Evolutionary conservation across 1,140 invertebrate species (phyloP), one percentile per base, ranked within the genome.

Genomic region (Drosophila elegans): DNA sequence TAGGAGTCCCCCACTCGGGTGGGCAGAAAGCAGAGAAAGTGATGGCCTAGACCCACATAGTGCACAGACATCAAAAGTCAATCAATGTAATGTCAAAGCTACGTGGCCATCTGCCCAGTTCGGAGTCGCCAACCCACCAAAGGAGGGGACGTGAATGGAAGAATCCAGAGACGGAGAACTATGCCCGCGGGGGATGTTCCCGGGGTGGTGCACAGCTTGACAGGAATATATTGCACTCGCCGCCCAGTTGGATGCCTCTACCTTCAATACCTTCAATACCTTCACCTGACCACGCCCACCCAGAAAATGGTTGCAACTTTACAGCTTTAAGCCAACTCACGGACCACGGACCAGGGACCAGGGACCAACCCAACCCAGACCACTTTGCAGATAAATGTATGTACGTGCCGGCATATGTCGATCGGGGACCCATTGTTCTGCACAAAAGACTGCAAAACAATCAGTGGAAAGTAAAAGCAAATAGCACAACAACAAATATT

Each of bases 31-130:
- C 38, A 16, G 39, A 21, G 42, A 71, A 39, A 69, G 16, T 69
- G 51, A 56, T 69, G 53, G 62, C 51, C 71, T 57, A 46, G 55
- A 45, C 32, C 66, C 54, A 45, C 53, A 68, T 38, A 67, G 41
- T 41, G 56, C 12, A 52, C 41, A 44, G 61, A 68, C 73, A 76
- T 56, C 53, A 67, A 59, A 76, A 76, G 72, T 76, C 73, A 76
- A 76, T 76, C 73, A 76, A 75, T 76, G 72, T 76, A 68, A 76
- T 76, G 73, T 76, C 73, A 75, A 57, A 67, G 73, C 73, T 59
- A 54, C 73, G 53, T 76, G 73, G 72, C 54, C 46, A 41, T 72
- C 68, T 36, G 13, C 36, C 36, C 67, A 71, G 68, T 51, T 42
- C 34, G 67, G n/a, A 56, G 51, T 45, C 38, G 41, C 45, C 54